Evolutionary conservation across 2,888 invertebrate genomes (phyloP), one percentile per base, ranked within the genome.

Genomic region (Prosapia bicincta): DNA sequence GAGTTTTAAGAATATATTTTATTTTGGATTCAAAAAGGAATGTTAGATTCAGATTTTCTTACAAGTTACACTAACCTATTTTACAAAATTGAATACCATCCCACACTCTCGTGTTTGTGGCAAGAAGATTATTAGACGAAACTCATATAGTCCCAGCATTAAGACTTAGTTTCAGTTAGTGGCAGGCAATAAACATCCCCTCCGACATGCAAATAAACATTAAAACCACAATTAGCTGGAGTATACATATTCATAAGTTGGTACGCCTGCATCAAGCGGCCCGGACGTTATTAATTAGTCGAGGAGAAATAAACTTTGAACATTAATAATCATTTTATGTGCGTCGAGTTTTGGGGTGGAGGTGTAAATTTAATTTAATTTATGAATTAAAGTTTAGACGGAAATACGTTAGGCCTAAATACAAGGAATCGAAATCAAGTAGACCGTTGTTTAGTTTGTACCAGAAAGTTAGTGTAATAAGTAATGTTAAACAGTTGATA

Each of bases 221-320:
- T 54, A 54, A 54, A 54, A 54, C 54, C 54, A 54, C 54, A 54
- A n/a, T 54, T 54, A 54, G 54, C 7, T 54, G 54, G 54, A 54
- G 54, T 54, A 54, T 54, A 54, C 54, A 54, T 54, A 54, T 54
- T 54, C 54, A 54, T 54, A 54, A 54, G 54, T 54, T 54, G 54
- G 54, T 54, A 54, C n/a, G 20, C 54, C 20, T 54, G 54, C 54
- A 54, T 38, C 15, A 38, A 10, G 54, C n/a, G 13, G 5, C 54
- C 54, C 54, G 54, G 54, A 54, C 54, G 54, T 13, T 10, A 54
- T 54, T 54, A 54, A 54, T 54, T 54, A 54, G 54, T 54, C 3
- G 54, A 54, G 20, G 54, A 54, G 54, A 54, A 54, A 54, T 54
- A 54, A 54, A 54, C 54, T 54, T 54, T 54, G 20, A 54, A 54